Evolutionary conservation across 2,888 invertebrate genomes (phyloP), one percentile per base, ranked within the genome.

Genomic region (Oscheius sp.): DNA sequence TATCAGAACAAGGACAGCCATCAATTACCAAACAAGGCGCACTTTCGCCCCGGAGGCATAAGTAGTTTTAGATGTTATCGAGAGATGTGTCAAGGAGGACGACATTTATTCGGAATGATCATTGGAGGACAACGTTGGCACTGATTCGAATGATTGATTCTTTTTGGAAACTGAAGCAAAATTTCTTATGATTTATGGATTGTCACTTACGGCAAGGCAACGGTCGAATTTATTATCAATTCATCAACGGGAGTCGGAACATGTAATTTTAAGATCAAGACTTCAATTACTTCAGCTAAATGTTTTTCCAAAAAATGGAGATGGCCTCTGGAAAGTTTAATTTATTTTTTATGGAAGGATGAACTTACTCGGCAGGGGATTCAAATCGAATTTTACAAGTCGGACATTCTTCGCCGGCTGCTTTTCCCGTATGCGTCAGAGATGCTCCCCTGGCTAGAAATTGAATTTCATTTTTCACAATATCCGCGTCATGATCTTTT

Each of bases 1-100:
- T 66, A 66, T 66, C 66, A 66, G 66, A 66, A 66, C 66, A 66
- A 66, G 66, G 66, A 66, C 66, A 49, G 21, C 49, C 49, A 52
- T 58, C 58, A 25, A 58, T 58, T 58, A 58, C 58, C 27, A 16
- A 58, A 12, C 58, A 16, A 29, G 16, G 21, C n/a, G 21, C 12
- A 2, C 21, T 53, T 58, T 58, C 58, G 58, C n/a, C 7, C 55
- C 7, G 58, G 35, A 18, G 58, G 29, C 58, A 58, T 58, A 58
- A 58, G 58, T 58, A 58, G 58, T 58, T 58, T n/a, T 58, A 58
- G 58, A 58, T 58, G 58, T n/a, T 58, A 58, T 58, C 58, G 58
- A 58, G 58, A 58, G 58, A 61, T 41, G 61, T 61, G 61, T 61
- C 61, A 43, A 61, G 43, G 43, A 41, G 61, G 61, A 35, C 35